These are phyloP conservation scores for Eledone cirrhosa DNA, from an alignment of 2,888 invertebrate genomes.

Conservation along the genomic window DNA sequence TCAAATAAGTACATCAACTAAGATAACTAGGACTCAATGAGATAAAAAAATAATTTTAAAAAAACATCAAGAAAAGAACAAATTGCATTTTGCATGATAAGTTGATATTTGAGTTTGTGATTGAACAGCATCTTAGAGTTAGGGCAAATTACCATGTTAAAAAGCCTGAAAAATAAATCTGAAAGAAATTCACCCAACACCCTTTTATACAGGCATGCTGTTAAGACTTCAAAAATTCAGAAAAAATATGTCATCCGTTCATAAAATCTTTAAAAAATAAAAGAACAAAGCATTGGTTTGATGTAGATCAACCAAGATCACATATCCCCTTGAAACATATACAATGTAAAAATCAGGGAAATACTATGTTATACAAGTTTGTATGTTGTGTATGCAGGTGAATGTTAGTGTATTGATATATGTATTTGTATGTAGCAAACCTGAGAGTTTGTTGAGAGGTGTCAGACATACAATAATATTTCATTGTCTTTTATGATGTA, in stretches of 20 bases:
- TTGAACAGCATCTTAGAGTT: not conserved
- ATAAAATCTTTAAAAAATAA: not conserved
- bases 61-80: not conserved
- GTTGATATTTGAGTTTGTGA: not conserved
- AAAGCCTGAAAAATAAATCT: not conserved
- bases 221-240: not conserved
- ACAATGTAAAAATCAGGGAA: too few species aligned
- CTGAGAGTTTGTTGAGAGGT: too few species aligned
- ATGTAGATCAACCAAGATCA: not conserved
- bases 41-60: too few species aligned
- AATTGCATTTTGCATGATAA: constrained; percentile 4
- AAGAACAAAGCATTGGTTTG: not conserved
- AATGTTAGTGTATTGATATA: too few species aligned
- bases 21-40: too few species aligned
- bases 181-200: not conserved
- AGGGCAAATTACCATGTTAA: not conserved
- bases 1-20: too few species aligned
- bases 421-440: too few species aligned
- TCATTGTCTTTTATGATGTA: too few species aligned
- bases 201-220: not conserved
- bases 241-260: not conserved
- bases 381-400: too few species aligned
- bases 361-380: too few species aligned
- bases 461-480: too few species aligned
- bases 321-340: too few species aligned